Percentiles rank a stretch among this genome's conserved stretches.
phyloP scores from a whole-genome alignment of 2,113 vertebrate genomes.

The Gasterosteus aculeatus region DNA sequence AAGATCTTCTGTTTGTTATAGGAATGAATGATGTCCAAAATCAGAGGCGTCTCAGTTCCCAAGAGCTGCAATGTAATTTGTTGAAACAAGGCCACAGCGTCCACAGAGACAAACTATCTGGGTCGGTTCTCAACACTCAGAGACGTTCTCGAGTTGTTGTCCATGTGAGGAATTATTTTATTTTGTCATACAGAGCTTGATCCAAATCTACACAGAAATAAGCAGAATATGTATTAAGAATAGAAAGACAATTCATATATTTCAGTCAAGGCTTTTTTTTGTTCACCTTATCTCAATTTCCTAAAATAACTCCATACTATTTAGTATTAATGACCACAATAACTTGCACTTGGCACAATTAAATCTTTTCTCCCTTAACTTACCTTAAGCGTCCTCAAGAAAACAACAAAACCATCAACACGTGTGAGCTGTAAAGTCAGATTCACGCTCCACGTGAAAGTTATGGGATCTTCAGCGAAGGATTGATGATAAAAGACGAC shows the following conservation, averaged over 20 bases:
- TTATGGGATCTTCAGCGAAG: slow-evolving; percentile 1
- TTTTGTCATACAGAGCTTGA: not conserved
- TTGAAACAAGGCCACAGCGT: slow-evolving; percentile 76
- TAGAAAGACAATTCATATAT: not conserved
- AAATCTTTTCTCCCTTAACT: slow-evolving; percentile 22
- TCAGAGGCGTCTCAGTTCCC: slow-evolving; percentile 43
- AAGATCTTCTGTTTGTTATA: not conserved
- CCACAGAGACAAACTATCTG: slow-evolving; percentile 66
- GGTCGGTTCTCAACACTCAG: slow-evolving; percentile 58
- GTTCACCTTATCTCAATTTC: not conserved
- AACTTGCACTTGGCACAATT: not conserved
- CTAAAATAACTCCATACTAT: not conserved
- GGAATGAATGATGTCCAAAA: not conserved
- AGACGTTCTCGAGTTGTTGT: slow-evolving; percentile 44
- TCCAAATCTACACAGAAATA: not conserved
- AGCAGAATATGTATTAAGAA: not conserved
- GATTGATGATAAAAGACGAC: slow-evolving; percentile 6
- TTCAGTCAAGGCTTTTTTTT: not conserved
- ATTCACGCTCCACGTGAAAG: slow-evolving; percentile 14
- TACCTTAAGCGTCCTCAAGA: slow-evolving; percentile 50
- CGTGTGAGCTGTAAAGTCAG: not conserved
- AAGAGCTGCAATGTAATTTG: slow-evolving; percentile 62
- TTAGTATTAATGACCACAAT: not conserved
- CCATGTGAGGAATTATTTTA: slow-evolving; percentile 12
- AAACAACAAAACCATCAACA: slow-evolving; percentile 30